Evolutionary conservation across 2,888 invertebrate genomes (phyloP), one percentile per base, ranked within the genome.

Genomic region (Tenthredo mesomela): DNA sequence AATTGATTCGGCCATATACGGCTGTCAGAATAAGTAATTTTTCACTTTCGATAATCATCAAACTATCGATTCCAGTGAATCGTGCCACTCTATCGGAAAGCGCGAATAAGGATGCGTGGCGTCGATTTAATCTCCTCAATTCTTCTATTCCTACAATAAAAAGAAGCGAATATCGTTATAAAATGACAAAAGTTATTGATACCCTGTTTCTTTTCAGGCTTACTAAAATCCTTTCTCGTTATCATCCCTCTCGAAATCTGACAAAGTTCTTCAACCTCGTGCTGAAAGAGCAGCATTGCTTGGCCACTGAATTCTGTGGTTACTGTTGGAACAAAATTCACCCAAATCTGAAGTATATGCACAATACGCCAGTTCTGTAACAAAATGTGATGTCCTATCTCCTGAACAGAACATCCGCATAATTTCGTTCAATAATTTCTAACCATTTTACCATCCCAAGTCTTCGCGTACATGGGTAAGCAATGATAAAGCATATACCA

Each of bases 21-120:
- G 10, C 5, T 21, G n/a, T 10, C 40, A 80, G 21, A 37, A 58
- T 4, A 12, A 80, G 21, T 0, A 80, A 29, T 33, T 6, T 80
- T 58, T 80, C 80, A 33, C 33, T 80, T 80, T 80, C 80, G 9
- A 80, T 58, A 6, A 80, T 58, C 21, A 80, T 0, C 21, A 80
- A 1, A 37, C 37, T 61, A 15, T 80, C 80, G 21, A 40, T 54
- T 10, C 61, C 80, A 18, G 40, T 80, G 5, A 61, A 25, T 61
- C 21, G 5, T 1, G 80, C 61, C 40, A 80, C 10, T n/a, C n/a
- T 40, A 33, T 61, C n/a, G 12, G 25, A n/a, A 25, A 80, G 15
- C 18, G 58, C 40, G 40, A 43, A 40, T 29, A 61, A 9, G 1
- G 80, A 40, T 25, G 61, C 80, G 40, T 80, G 80, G 12, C 80